phyloP scores from a whole-genome alignment of 2,888 invertebrate species.

The Mythimna albipuncta region DNA sequence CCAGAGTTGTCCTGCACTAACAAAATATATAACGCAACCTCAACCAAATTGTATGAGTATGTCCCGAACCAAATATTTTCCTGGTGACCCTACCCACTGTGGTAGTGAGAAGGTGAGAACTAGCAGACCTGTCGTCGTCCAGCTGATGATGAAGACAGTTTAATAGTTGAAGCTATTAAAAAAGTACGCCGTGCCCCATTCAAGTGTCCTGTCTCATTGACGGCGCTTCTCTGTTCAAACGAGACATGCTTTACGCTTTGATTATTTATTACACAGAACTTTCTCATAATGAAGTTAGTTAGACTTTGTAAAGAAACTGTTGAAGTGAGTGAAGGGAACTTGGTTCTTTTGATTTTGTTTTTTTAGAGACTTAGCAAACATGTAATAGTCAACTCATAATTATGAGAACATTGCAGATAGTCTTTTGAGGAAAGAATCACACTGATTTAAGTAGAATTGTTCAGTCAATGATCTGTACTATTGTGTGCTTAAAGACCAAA shows the following conservation, averaged over 20 bases:
- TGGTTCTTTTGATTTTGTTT: conserved; percentile 8
- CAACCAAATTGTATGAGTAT: not conserved
- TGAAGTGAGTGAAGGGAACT: conserved; percentile 8
- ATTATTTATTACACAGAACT: conserved; percentile 29
- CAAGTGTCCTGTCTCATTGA: conserved; percentile 70
- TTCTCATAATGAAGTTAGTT: conserved; percentile 50
- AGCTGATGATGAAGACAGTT: conserved; percentile 68
- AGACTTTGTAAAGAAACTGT: conserved; percentile 13
- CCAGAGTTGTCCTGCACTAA: no score
- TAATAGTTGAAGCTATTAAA: conserved; percentile 74
- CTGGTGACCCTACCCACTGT: conserved; percentile 44
- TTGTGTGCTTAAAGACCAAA: no score
- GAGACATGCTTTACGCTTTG: conserved; percentile 36
- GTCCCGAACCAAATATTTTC: conserved; percentile 12
- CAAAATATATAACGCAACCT: not conserved
- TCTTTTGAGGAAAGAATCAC: not conserved
- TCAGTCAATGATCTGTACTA: no score
- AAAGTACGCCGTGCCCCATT: conserved; percentile 68
- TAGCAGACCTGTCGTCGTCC: conserved; percentile 52
- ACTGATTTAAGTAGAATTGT: not conserved
- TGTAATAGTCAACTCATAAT: no score
- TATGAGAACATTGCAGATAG: no score
- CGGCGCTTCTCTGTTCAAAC: conserved; percentile 38
- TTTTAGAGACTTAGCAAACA: no score
- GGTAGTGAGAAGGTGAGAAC: conserved; percentile 56